Conservation (phyloP, 2,888 invertebrate genomes). For the Tetrapedia diversipes region DNA sequence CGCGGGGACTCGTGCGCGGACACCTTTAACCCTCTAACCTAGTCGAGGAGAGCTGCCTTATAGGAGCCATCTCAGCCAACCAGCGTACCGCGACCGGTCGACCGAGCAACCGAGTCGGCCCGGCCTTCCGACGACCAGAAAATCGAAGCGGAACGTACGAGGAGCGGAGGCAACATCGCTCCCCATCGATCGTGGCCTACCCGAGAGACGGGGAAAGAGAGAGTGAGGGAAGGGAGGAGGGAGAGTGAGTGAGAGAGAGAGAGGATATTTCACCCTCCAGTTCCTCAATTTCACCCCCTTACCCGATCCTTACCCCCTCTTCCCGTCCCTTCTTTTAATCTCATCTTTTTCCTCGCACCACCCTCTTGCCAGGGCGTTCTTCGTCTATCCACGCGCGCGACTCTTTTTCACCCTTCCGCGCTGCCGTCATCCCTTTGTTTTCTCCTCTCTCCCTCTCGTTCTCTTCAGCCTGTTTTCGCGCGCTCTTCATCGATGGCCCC, state of each 20-base stretch:
- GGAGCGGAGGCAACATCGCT: constrained; percentile 61
- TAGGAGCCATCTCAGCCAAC: constrained; percentile 33
- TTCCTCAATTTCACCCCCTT: constrained; percentile 14
- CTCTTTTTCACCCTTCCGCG: neutral
- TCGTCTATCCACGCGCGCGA: neutral
- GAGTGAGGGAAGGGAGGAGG: too few relatives aligned
- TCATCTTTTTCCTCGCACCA: constrained; percentile 29
- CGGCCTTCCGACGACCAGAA: constrained; percentile 54
- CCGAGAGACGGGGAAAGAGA: too few relatives aligned
- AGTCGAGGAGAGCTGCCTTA: constrained; percentile 38
- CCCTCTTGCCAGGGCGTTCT: constrained; percentile 14
- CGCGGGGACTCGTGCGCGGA: constrained; percentile 41
- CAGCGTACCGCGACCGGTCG: constrained; percentile 45
- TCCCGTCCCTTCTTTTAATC: constrained; percentile 20
- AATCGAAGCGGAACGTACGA: constrained; percentile 60
- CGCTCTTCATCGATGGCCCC: constrained; percentile 27
- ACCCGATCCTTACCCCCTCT: constrained; percentile 39
- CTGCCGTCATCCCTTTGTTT: constrained; percentile 35
- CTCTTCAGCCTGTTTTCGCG: constrained; percentile 11
- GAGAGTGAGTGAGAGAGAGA: too few relatives aligned
- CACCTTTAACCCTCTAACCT: constrained; percentile 61
- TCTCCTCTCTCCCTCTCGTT: too few relatives aligned
- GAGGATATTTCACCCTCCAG: constrained; percentile 49
- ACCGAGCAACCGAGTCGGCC: constrained; percentile 46
- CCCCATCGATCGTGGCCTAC: constrained; percentile 69